Conservation (phyloP, 1,140 invertebrate genomes). For the Choristoneura fumiferana region DNA sequence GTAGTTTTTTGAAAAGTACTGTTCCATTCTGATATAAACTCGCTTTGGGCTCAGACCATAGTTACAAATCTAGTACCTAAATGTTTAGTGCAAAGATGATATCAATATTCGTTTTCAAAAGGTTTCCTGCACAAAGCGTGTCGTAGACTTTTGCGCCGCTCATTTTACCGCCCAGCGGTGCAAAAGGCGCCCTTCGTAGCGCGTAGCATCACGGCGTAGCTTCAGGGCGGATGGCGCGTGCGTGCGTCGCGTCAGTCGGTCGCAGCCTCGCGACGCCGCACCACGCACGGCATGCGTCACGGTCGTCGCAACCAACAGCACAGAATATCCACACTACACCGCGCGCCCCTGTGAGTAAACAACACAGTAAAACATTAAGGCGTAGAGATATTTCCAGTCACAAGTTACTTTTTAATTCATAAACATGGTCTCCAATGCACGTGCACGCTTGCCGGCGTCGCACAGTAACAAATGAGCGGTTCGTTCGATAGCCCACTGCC, state of each 20-base stretch:
- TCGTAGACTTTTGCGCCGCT: neutral
- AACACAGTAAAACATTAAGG: neutral
- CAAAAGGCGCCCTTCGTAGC: constrained; percentile 46
- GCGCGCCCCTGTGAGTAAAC: constrained; percentile 72
- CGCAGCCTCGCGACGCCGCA: constrained; percentile 51
- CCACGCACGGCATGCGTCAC: constrained; percentile 52
- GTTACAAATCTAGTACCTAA: no score
- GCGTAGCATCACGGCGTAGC: constrained; percentile 30
- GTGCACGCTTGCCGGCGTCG: constrained; percentile 60
- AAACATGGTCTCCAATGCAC: constrained; percentile 43
- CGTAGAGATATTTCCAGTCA: neutral
- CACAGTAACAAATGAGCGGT: constrained; percentile 68
- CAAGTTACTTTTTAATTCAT: constrained; percentile 44
- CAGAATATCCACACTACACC: constrained; percentile 42
- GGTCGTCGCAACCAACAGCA: constrained; percentile 27
- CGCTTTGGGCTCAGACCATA: no score
- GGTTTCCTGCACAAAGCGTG: no score
- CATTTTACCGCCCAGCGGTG: constrained; percentile 27
- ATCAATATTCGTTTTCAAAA: no score
- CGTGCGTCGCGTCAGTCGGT: constrained; percentile 67
- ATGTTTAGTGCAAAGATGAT: no score
- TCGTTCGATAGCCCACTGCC: constrained; percentile 77
- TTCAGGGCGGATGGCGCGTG: constrained; percentile 40
- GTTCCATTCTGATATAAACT: no score
- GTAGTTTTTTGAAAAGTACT: no score